Percentiles rank a stretch among this genome's conserved stretches.
phyloP scores from a whole-genome alignment of 2,797 vertebrate species.

The Cryptoblepharus egeriae region DNA sequence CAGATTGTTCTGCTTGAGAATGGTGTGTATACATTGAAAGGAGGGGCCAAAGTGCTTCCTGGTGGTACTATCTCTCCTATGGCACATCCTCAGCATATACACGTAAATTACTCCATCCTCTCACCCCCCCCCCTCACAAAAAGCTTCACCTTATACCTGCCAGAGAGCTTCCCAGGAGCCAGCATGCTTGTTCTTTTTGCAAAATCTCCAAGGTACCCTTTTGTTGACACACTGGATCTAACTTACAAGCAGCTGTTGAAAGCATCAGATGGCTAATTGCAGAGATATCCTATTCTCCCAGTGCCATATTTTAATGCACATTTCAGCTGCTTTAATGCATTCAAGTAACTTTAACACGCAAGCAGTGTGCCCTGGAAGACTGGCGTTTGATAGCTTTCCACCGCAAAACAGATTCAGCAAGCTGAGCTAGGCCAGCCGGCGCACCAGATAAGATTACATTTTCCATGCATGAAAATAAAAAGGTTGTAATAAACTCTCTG shows the following conservation, averaged over 20 bases:
- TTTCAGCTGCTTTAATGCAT: slow-evolving; percentile 46
- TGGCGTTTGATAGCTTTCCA: slow-evolving; percentile 32
- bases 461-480: slow-evolving; percentile 58
- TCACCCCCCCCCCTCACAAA: too few species aligned
- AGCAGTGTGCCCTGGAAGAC: slow-evolving; percentile 32
- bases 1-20: slow-evolving; percentile 6
- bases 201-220: not conserved
- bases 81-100: not conserved
- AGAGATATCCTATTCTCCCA: slow-evolving; percentile 25
- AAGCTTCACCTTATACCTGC: not conserved
- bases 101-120: too few species aligned
- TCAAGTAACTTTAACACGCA: slow-evolving; percentile 21
- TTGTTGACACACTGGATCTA: fast-evolving
- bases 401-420: slow-evolving; percentile 3
- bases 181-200: fast-evolving
- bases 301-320: not conserved
- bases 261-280: slow-evolving; percentile 32
- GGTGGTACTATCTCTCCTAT: not conserved
- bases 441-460: slow-evolving; percentile 56
- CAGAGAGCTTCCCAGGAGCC: fast-evolving
- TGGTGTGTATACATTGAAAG: not conserved
- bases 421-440: slow-evolving; percentile 48
- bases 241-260: slow-evolving; percentile 25
- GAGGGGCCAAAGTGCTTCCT: not conserved
- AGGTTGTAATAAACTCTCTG: slow-evolving; percentile 65